Evolutionary conservation across 2,888 invertebrate species (phyloP).

Genomic region (Drosophila pseudotalamancana): DNA sequence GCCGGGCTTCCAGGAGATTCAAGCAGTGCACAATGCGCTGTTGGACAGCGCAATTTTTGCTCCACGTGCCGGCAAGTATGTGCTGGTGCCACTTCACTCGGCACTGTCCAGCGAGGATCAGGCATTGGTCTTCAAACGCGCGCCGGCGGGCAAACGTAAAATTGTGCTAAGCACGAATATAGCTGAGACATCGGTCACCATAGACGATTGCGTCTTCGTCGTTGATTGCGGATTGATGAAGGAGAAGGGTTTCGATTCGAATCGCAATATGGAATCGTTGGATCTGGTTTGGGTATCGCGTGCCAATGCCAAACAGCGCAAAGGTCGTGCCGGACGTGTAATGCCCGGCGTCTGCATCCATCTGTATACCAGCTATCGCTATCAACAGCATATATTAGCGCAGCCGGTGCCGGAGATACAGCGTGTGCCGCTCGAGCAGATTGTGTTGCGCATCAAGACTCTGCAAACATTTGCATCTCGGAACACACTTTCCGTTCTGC

Average conservation of each 20-base stretch:
- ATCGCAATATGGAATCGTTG: slow-evolving; percentile 94
- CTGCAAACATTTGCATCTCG: slow-evolving; percentile 83
- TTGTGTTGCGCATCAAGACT: slow-evolving; percentile 90
- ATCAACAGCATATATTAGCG: slow-evolving; percentile 87
- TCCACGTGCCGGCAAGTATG: slow-evolving; percentile 86
- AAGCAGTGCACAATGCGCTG: slow-evolving; percentile 88
- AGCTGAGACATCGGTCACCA: slow-evolving; percentile 97
- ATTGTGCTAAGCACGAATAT: slow-evolving; percentile 96
- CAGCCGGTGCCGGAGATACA: slow-evolving; percentile 96
- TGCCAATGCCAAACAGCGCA: slow-evolving; percentile 95
- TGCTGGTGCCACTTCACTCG: slow-evolving; percentile 94
- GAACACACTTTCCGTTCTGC: slow-evolving; percentile 79
- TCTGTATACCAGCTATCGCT: slow-evolving; percentile 91
- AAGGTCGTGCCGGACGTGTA: slow-evolving; percentile 95
- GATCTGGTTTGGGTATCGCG: slow-evolving; percentile 95
- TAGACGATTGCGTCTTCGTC: slow-evolving; percentile 97
- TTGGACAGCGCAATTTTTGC: slow-evolving; percentile 87
- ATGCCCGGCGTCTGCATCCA: slow-evolving; percentile 93
- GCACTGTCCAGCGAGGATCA: slow-evolving; percentile 94
- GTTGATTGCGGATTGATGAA: slow-evolving; percentile 97
- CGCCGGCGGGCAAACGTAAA: slow-evolving; percentile 90
- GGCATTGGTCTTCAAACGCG: slow-evolving; percentile 88
- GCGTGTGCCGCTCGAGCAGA: slow-evolving; percentile 93
- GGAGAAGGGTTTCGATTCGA: slow-evolving; percentile 89
- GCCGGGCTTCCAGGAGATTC: slow-evolving; percentile 92